A percentile compares a stretch with the other conserved stretches of the same genome.
Evolutionary conservation across 2,888 invertebrate genomes (phyloP).

Genomic region (Cryptocephalus primarius): DNA sequence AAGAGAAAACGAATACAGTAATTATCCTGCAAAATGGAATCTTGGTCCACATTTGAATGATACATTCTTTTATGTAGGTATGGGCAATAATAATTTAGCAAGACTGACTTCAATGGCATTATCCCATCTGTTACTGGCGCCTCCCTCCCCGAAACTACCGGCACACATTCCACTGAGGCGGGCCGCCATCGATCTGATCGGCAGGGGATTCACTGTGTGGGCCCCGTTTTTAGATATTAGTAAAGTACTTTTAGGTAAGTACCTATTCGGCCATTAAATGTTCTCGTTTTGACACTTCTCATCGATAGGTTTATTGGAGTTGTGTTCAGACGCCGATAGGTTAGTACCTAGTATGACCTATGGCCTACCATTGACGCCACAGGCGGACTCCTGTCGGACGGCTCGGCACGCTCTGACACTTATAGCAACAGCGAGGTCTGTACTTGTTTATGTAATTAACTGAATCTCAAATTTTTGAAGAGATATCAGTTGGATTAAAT

Average conservation of each 20-base stretch:
- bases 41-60: too few species aligned
- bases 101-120: conserved; percentile 89
- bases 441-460: conserved; percentile 3
- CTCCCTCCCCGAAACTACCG: conserved; percentile 74
- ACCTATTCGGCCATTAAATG: not conserved
- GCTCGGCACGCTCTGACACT: conserved; percentile 93
- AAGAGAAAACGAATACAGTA: not conserved
- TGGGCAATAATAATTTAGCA: conserved; percentile 81
- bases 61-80: conserved; percentile 46
- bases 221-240: conserved; percentile 94
- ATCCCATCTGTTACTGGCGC: conserved; percentile 81
- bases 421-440: conserved; percentile 80
- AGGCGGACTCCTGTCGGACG: conserved; percentile 94
- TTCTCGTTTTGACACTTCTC: too few species aligned
- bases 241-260: conserved; percentile 59
- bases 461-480: not conserved
- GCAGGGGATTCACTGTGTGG: conserved; percentile 97
- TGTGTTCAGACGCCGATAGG: conserved; percentile 85
- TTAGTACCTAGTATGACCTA: conserved; percentile 89
- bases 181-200: conserved; percentile 95
- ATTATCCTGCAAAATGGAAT: too few species aligned
- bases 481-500: not conserved
- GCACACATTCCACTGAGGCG: conserved; percentile 86
- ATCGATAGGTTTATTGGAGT: conserved; percentile 67
- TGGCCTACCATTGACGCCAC: conserved; percentile 87